phyloP scores from a whole-genome alignment of 1,140 invertebrate genomes.

The Whitmania pigra region DNA sequence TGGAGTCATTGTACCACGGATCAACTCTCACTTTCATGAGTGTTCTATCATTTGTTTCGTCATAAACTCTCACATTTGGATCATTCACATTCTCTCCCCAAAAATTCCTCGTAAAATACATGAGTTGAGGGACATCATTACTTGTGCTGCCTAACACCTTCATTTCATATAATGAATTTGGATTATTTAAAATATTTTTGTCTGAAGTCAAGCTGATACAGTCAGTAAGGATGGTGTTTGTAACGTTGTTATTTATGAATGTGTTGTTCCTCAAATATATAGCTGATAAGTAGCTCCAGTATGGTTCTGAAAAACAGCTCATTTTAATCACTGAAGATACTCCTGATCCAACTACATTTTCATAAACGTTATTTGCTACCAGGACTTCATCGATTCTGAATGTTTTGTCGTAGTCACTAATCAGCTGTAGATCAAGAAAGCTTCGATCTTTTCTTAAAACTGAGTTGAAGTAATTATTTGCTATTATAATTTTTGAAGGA shows the following conservation, averaged over 20 bases:
- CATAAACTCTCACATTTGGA: slow-evolving; percentile 4
- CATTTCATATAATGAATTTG: slow-evolving; percentile 1
- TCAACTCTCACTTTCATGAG: neutral
- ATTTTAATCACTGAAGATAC: neutral
- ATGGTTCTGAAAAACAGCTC: neutral
- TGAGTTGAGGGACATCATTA: neutral
- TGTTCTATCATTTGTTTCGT: slow-evolving; percentile 9
- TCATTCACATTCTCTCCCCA: neutral
- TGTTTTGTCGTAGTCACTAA: too few species aligned
- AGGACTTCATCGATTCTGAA: neutral
- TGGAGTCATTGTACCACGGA: slow-evolving; percentile 10
- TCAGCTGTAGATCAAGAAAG: too few species aligned
- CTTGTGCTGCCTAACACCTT: neutral
- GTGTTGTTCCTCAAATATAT: slow-evolving; percentile 2
- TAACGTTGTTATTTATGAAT: neutral
- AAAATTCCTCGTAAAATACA: slow-evolving; percentile 7
- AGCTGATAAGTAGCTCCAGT: neutral
- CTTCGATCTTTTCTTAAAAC: too few species aligned
- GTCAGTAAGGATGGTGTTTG: neutral
- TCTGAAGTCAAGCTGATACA: neutral
- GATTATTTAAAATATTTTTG: neutral
- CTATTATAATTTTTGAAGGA: too few species aligned
- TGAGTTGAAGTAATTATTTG: too few species aligned
- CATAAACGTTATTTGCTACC: neutral
- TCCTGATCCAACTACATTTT: neutral